A percentile compares a stretch with the other conserved stretches of the same genome.
Conservation (phyloP, 2,797 vertebrate species). For the Anabas testudineus region DNA sequence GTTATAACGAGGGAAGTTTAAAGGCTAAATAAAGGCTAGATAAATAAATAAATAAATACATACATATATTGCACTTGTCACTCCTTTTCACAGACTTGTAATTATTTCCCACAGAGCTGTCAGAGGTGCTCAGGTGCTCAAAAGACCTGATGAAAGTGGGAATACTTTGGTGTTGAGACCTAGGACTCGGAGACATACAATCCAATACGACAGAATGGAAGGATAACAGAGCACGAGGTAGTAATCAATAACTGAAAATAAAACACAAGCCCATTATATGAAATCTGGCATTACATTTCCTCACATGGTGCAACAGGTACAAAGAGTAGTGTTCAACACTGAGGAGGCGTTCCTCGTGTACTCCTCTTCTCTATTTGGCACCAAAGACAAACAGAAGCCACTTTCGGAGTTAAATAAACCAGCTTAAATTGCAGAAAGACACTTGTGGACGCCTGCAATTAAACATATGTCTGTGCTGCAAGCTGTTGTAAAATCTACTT, state of each 20-base stretch:
- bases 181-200: neutral
- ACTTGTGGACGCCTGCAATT: slow-evolving; percentile 19
- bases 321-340: neutral
- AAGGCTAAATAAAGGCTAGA: neutral
- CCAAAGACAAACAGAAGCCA: slow-evolving; percentile 77
- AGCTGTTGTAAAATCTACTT: slow-evolving; percentile 2
- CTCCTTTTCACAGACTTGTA: neutral
- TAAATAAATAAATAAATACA: neutral
- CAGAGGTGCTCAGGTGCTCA: neutral
- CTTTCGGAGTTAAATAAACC: slow-evolving; percentile 40
- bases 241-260: slow-evolving; percentile 39
- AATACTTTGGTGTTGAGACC: slow-evolving; percentile 14
- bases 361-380: slow-evolving; percentile 58
- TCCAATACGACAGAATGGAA: neutral
- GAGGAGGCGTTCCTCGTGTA: slow-evolving; percentile 59
- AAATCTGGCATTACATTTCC: slow-evolving; percentile 45
- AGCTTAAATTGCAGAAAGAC: slow-evolving; percentile 37
- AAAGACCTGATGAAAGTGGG: neutral
- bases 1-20: neutral
- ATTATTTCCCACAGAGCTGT: slow-evolving; percentile 2
- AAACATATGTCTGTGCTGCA: slow-evolving; percentile 6
- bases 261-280: slow-evolving; percentile 30
- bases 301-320: slow-evolving; percentile 20
- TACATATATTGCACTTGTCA: neutral
- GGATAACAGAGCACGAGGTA: slow-evolving; percentile 7